Conservation (phyloP, 2,113 vertebrate genomes). For the Ciconia stormi region DNA sequence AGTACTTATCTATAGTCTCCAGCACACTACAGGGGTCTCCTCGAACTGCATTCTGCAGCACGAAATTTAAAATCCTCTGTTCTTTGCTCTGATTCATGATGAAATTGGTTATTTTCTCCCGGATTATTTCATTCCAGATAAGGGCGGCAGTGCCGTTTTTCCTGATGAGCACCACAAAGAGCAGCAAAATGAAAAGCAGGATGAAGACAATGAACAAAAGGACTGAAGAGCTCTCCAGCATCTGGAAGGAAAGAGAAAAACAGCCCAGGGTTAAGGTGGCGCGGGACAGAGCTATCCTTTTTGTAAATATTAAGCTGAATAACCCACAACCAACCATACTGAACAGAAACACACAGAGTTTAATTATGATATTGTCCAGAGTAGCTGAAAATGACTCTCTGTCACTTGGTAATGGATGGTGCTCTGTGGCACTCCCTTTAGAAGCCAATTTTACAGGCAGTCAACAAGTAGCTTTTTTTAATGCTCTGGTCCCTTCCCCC, state of each 20-base stretch:
- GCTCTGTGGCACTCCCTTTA: constrained; percentile 32
- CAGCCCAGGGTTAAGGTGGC: constrained; percentile 40
- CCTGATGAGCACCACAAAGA: constrained; percentile 33
- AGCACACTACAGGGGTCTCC: constrained; percentile 83
- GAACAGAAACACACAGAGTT: not conserved
- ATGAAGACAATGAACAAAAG: constrained; percentile 6
- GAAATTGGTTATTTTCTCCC: constrained; percentile 59
- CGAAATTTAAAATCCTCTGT: constrained; percentile 78
- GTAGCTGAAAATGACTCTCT: not conserved
- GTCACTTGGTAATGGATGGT: not conserved
- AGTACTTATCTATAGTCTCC: constrained; percentile 81
- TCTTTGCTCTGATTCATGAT: constrained; percentile 71
- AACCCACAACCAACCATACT: not conserved
- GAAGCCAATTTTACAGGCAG: constrained; percentile 9
- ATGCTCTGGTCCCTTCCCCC: constrained; percentile 40
- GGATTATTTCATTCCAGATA: constrained; percentile 65
- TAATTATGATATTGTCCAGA: not conserved
- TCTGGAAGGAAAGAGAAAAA: constrained; percentile 62
- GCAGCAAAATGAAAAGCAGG: constrained; percentile 48
- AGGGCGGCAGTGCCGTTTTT: constrained; percentile 13
- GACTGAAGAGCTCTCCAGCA: constrained; percentile 62
- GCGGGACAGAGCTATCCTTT: not conserved
- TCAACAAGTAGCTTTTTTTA: constrained; percentile 56
- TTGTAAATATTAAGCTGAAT: not conserved
- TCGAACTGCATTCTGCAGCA: constrained; percentile 78